A percentile compares a stretch with the other conserved stretches of the same genome.
These are phyloP conservation scores for Creontiades dilutus DNA, from an alignment of 2,888 invertebrate genomes.

Conservation along the genomic window DNA sequence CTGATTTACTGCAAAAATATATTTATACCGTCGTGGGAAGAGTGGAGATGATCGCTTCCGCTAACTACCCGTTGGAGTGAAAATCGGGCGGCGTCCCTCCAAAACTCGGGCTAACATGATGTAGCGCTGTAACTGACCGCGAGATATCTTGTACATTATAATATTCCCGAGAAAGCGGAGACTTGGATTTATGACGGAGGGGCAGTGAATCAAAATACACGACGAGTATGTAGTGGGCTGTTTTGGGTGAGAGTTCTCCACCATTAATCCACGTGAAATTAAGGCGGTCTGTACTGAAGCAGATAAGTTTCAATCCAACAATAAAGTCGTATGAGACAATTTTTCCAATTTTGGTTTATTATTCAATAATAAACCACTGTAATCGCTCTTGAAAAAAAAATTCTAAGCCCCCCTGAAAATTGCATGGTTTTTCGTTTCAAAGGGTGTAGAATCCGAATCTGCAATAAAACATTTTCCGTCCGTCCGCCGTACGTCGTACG, in stretches of 20 bases:
- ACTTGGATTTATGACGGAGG: not conserved
- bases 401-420: too few species aligned
- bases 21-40: not conserved
- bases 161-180: conserved; percentile 21
- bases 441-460: too few species aligned
- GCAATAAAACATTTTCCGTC: too few species aligned
- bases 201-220: not conserved
- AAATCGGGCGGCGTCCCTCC: not conserved
- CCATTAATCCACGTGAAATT: not conserved
- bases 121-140: not conserved
- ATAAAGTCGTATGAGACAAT: too few species aligned
- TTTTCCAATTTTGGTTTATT: too few species aligned
- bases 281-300: not conserved
- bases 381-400: too few species aligned
- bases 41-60: not conserved
- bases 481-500: too few species aligned
- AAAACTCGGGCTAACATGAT: conserved; percentile 4
- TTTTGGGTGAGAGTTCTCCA: not conserved
- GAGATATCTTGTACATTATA: not conserved
- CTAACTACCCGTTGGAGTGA: not conserved
- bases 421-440: too few species aligned
- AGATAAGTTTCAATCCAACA: too few species aligned
- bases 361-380: too few species aligned
- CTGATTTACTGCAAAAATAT: not conserved
- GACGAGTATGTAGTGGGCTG: not conserved